phyloP scores from a whole-genome alignment of 2,113 vertebrate species.

The Apodemus sylvaticus region DNA sequence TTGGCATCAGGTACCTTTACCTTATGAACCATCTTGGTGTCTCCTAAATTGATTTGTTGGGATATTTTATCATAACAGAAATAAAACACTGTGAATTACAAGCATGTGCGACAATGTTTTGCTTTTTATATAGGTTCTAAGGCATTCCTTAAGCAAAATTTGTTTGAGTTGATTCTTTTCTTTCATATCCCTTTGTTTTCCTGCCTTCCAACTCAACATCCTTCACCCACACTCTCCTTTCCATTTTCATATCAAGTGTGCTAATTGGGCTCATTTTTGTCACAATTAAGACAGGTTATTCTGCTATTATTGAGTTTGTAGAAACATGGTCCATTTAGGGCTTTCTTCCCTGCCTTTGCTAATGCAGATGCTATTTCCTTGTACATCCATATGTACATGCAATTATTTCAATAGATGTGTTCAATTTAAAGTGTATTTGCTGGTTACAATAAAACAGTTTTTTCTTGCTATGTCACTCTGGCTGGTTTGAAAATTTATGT shows the following conservation, averaged over 20 bases:
- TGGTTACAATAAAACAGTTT: neutral
- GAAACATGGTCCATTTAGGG: neutral
- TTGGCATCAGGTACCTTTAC: neutral
- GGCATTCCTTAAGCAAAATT: neutral
- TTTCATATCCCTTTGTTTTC: neutral
- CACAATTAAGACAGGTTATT: neutral
- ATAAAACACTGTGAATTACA: neutral
- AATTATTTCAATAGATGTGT: neutral
- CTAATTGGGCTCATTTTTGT: neutral
- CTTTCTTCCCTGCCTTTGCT: neutral
- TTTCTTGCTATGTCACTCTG: neutral
- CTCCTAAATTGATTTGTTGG: neutral
- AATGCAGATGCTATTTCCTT: neutral
- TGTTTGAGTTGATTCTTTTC: neutral
- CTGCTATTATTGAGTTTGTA: no score
- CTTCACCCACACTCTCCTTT: neutral
- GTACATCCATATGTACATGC: neutral
- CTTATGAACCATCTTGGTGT: neutral
- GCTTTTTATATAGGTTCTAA: neutral
- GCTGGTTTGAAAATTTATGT: neutral
- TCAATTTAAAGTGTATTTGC: neutral
- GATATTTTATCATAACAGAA: neutral
- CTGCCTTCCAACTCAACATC: neutral
- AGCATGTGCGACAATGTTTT: neutral
- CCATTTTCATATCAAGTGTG: neutral